These are phyloP conservation scores for Tachuris rubrigastra DNA, from an alignment of 2,113 vertebrate species.

Conservation along the genomic window DNA sequence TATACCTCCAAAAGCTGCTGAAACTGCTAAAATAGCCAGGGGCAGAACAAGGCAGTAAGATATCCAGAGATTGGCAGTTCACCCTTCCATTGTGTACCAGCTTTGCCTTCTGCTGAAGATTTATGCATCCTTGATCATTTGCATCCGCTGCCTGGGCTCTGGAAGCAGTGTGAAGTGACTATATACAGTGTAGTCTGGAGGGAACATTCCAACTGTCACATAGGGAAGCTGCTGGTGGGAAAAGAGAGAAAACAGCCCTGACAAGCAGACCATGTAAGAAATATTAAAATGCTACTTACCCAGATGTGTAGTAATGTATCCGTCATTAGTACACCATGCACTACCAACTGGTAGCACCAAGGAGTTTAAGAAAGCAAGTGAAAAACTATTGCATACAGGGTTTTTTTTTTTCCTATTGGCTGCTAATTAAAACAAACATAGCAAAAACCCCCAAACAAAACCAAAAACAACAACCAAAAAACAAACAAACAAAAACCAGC, in stretches of 20 bases:
- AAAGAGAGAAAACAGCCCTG: neutral
- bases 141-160: neutral
- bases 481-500: too few relatives aligned
- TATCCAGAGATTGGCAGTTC: neutral
- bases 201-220: neutral
- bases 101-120: neutral
- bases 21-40: neutral
- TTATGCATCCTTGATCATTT: neutral
- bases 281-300: neutral
- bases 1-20: neutral
- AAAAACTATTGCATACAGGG: neutral
- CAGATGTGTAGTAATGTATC: neutral
- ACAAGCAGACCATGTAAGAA: neutral
- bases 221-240: neutral
- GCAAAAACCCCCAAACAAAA: neutral
- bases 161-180: neutral
- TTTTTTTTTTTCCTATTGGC: neutral
- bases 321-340: neutral
- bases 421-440: neutral
- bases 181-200: neutral
- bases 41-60: neutral
- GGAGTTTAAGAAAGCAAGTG: neutral
- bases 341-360: neutral
- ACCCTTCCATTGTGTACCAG: neutral
- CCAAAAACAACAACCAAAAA: too few relatives aligned